Percentiles rank a stretch among this genome's conserved stretches.
Conservation (phyloP, 2,797 vertebrate genomes). For the Scyliorhinus canicula region DNA sequence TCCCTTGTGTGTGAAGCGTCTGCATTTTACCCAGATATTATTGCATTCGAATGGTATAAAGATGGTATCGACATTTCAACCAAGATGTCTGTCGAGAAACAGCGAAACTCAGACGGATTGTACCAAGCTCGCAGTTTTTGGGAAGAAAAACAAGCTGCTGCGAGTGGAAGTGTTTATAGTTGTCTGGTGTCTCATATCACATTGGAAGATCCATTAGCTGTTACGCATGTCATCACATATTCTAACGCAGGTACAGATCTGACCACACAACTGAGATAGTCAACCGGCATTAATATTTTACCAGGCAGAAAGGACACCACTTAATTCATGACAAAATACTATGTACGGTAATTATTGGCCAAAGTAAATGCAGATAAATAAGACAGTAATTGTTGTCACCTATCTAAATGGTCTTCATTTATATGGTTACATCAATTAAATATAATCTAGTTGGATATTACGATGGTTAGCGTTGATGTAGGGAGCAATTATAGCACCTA, state of each 20-base stretch:
- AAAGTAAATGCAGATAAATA: not conserved
- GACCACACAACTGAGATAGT: not conserved
- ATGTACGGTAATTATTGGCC: no score
- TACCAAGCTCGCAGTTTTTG: not conserved
- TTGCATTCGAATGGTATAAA: not conserved
- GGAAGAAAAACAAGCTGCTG: not conserved
- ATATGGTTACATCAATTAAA: no score
- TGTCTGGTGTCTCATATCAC: not conserved
- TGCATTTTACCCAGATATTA: not conserved
- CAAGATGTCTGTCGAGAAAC: not conserved
- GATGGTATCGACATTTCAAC: not conserved
- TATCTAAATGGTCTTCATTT: no score
- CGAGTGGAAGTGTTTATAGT: not conserved
- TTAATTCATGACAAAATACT: not conserved
- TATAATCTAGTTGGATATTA: no score
- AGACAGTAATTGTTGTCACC: no score
- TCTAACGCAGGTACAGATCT: not conserved
- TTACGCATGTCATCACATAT: not conserved
- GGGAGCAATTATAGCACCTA: no score
- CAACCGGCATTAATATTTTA: not conserved
- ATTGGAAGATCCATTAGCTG: not conserved
- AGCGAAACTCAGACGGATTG: not conserved
- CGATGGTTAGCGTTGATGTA: no score
- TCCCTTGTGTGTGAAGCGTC: not conserved
- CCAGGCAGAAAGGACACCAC: not conserved